A percentile compares a stretch with the other conserved stretches of the same genome.
These are phyloP conservation scores for Laspeyria flexula DNA, from an alignment of 2,888 invertebrate genomes.

Conservation along the genomic window DNA sequence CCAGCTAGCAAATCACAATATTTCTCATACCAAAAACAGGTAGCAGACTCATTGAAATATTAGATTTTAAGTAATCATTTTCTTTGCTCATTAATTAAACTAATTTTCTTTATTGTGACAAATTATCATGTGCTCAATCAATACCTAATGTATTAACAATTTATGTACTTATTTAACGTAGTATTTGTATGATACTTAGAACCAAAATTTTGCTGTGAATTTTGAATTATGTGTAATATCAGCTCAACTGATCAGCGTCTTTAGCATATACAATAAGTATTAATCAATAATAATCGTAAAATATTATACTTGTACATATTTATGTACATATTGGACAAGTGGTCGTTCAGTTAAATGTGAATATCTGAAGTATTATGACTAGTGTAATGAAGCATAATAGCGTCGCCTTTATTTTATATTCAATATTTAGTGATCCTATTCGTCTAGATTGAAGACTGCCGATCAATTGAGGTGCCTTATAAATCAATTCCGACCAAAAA, in stretches of 20 bases:
- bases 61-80: slow-evolving; percentile 17
- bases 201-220: slow-evolving; percentile 32
- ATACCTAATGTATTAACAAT: slow-evolving; percentile 42
- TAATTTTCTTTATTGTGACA: slow-evolving; percentile 24
- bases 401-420: slow-evolving; percentile 6
- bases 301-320: background rate
- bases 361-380: slow-evolving; percentile 4
- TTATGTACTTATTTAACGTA: slow-evolving; percentile 35
- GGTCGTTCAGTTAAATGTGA: slow-evolving; percentile 1
- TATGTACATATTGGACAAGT: background rate
- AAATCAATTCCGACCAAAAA: slow-evolving; percentile 44
- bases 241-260: slow-evolving; percentile 52
- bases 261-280: background rate
- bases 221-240: slow-evolving; percentile 37
- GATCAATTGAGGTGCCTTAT: slow-evolving; percentile 58
- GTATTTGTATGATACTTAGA: slow-evolving; percentile 26
- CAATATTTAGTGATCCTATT: slow-evolving; percentile 16
- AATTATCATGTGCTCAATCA: slow-evolving; percentile 25
- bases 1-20: slow-evolving; percentile 12
- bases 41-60: slow-evolving; percentile 1
- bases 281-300: background rate
- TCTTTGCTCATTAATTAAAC: slow-evolving; percentile 18
- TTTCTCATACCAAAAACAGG: background rate
- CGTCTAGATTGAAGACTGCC: slow-evolving; percentile 25
- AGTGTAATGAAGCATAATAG: slow-evolving; percentile 5